Base-by-base conservation (phyloP, 2,797 vertebrate species). In the Lepus townsendii region DNA sequence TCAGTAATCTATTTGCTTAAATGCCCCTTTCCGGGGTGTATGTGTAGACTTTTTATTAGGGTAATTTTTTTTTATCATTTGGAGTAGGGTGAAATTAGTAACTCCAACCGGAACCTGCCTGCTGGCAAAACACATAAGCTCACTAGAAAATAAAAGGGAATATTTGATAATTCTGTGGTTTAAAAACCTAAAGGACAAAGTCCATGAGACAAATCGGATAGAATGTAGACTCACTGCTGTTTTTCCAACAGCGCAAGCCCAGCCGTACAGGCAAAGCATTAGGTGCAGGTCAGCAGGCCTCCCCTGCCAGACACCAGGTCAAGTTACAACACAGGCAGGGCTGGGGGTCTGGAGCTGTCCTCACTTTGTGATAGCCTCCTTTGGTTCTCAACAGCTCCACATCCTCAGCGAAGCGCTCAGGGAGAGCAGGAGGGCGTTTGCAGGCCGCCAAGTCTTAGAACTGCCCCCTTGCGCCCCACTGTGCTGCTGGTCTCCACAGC, bases 11-110 rank as follows among this genome's bases (percentile, higher is more conserved):
- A 90, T 50, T 75, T 95, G 69, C 83, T 94, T 88, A 78, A 66
- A 85, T 1, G 30, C 4, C 82, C 42, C 80, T 91, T 96, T 96
- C 60, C n/a, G 93, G 27, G 77, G 35, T 30, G 7, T 75, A 35
- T 80, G n/a, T 85, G 94, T 72, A 87, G 57, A 89, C 20, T 73
- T 89, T 87, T 91, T 72, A 95, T 82, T 68, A 71, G 38, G 47
- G 52, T 88, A 69, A 78, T 72, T 89, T 93, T 95, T 95, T 93
- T 90, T 73, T 62, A 86, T 89, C 22, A 84, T 47, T 94, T 54
- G 83, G 69, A 88, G 35, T 57, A 88, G 30, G 91, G 82, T 83
- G 87, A 96, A 95, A 83, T 50, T 84, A 92, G 32, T 93, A 96
- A 96, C 63, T 95, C 35, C 83, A 94, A 80, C 26, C n/a, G 27